Evolutionary conservation across 1,140 invertebrate species (phyloP).

Genomic region (Bacillus rossius): DNA sequence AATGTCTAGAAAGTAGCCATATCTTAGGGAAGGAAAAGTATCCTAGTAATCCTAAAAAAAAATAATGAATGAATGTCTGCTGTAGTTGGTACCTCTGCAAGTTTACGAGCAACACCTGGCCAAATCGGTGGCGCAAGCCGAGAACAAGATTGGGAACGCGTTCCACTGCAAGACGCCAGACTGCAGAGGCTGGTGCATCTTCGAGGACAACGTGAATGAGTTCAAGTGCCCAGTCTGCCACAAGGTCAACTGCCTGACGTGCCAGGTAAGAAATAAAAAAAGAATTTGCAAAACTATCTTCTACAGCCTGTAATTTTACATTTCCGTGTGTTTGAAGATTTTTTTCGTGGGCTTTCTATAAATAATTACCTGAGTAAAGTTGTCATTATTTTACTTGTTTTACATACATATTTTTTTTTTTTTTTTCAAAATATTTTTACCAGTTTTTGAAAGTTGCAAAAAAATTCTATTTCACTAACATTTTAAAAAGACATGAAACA

Average conservation of each 20-base stretch:
- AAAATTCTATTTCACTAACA: no score
- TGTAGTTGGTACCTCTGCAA: conserved; percentile 62
- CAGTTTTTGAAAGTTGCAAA: no score
- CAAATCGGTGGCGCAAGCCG: conserved; percentile 74
- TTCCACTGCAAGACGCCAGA: conserved; percentile 90
- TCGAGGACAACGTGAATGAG: conserved; percentile 80
- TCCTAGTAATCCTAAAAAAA: no score
- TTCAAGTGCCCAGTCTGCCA: conserved; percentile 84
- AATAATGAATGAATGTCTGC: no score
- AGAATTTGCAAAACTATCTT: no score
- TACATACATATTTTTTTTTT: not conserved
- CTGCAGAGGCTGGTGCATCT: conserved; percentile 86
- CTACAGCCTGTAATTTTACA: no score
- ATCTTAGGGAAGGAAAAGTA: no score
- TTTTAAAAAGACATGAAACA: no score
- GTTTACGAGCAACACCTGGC: conserved; percentile 76
- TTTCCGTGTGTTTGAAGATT: no score
- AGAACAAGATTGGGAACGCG: conserved; percentile 73
- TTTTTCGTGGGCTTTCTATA: no score
- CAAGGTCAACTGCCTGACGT: conserved; percentile 79
- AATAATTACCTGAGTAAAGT: no score
- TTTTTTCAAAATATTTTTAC: not conserved
- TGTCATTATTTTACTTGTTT: not conserved
- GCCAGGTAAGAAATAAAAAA: conserved; percentile 62
- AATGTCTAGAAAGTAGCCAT: no score